Base-by-base conservation (phyloP, 2,888 invertebrate species). In the Noctua janthina region DNA sequence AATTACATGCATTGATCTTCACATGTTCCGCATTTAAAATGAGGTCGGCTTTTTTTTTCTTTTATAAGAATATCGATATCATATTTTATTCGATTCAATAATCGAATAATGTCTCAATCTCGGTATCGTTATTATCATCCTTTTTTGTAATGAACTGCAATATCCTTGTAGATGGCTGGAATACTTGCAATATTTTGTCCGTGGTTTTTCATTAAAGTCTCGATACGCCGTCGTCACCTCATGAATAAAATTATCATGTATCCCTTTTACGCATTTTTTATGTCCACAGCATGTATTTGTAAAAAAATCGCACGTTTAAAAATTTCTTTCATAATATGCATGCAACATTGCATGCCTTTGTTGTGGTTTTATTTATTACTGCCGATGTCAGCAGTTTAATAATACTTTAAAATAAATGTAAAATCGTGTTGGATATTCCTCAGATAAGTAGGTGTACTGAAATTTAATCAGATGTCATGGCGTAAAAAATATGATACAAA, bases 191-290 rank as follows among this genome's bases (percentile, higher is more conserved):
- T 68, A 56, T 78, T 59, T 70, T 64, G 1, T 23, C 39, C n/a
- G 49, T 62, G 17, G 56, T 51, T 51, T 74, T 71, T 70, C 59
- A 69, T 59, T 80, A 62, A 62, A 62, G 5, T 56, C 54, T 51
- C 56, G 62, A 69, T 17, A 59, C 15, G 66, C 59, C 39, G 54
- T 70, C 69, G 39, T 69, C 73, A n/a, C 39, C 39, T 72, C 56
- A 70, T 83, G 73, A 78, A 87, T 76, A 87, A 87, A 56, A 76
- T 79, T 51, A 78, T 64, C 68, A 59, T 67, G 74, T 54, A 76
- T 71, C 39, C 73, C 35, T 76, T 78, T 66, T 74, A 59, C 13
- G 78, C 11, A 39, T 1, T 49, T 56, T 83, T 86, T 70, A 74
- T 39, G 49, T 46, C 10, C 20, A 66, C 69, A 54, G n/a, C 2